Percentiles rank a stretch among this genome's conserved stretches.
Evolutionary conservation across 2,797 vertebrate species (phyloP).

Genomic region (Anomalospiza imberbis): DNA sequence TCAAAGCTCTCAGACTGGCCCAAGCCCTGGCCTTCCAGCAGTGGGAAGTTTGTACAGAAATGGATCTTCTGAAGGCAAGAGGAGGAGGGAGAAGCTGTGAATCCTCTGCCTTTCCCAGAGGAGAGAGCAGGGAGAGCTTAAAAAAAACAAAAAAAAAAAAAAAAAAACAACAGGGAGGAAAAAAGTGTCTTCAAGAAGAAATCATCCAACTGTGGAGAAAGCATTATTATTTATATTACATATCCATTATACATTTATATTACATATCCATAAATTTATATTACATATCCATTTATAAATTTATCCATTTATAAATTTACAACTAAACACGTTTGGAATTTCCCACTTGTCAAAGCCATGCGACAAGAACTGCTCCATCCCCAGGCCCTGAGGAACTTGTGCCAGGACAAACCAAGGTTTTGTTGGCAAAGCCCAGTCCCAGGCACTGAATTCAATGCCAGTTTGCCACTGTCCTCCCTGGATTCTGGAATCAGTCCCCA

Average conservation of each 20-base stretch:
- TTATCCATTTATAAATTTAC: neutral
- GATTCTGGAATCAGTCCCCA: neutral
- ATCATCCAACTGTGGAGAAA: neutral
- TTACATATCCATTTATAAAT: neutral
- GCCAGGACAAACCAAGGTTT: neutral
- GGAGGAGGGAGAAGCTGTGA: neutral
- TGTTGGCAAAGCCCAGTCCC: neutral
- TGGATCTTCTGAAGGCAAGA: neutral
- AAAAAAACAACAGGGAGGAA: too few relatives aligned
- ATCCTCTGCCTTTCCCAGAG: neutral
- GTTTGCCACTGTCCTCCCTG: neutral
- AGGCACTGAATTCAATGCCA: neutral
- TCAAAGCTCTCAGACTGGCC: neutral
- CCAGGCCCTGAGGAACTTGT: neutral
- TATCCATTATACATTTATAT: neutral
- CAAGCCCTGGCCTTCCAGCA: neutral
- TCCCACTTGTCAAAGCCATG: neutral
- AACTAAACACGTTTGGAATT: fast-evolving
- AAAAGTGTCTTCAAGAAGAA: neutral
- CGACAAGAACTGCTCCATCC: neutral
- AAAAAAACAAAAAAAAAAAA: neutral
- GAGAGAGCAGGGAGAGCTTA: neutral
- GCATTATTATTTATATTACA: neutral
- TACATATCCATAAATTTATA: too few relatives aligned
- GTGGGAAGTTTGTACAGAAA: neutral